Percentiles rank a stretch among this genome's conserved stretches.
phyloP scores from a whole-genome alignment of 2,113 vertebrate genomes.

The Salminus brasiliensis region DNA sequence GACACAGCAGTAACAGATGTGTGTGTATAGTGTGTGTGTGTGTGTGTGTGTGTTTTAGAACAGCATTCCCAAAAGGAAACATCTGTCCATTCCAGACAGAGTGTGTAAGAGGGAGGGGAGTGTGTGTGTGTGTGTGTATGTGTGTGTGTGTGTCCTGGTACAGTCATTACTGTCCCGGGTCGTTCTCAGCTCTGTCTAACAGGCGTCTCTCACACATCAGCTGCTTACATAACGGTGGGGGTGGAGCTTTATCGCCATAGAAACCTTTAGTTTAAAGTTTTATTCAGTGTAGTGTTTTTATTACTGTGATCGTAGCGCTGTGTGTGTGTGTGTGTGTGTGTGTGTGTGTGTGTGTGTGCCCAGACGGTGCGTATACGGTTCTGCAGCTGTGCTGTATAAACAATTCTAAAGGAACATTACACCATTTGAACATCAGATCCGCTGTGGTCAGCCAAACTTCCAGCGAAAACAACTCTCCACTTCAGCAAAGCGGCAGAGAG shows the following conservation, averaged over 20 bases:
- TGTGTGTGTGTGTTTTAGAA: constrained; percentile 70
- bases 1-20: constrained; percentile 1
- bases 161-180: constrained; percentile 69
- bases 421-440: constrained; percentile 24
- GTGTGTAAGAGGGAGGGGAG: constrained; percentile 84
- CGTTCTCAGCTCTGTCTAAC: constrained; percentile 19
- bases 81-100: constrained; percentile 97
- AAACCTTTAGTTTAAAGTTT: constrained; percentile 20
- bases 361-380: background rate
- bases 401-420: constrained; percentile 36
- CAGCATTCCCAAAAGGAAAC: constrained; percentile 87
- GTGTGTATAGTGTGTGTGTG: constrained; percentile 24
- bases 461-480: background rate
- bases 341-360: constrained; percentile 22
- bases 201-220: constrained; percentile 31
- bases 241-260: background rate
- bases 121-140: constrained; percentile 16
- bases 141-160: constrained; percentile 62
- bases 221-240: constrained; percentile 26
- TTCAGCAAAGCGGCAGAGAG: too few relatives aligned
- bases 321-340: constrained; percentile 21
- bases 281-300: background rate
- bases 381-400: constrained; percentile 38
- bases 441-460: background rate
- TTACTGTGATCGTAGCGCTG: background rate